A percentile compares a stretch with the other conserved stretches of the same genome.
These are phyloP conservation scores for Parambassis ranga DNA, from an alignment of 2,797 vertebrate genomes.

Conservation along the genomic window DNA sequence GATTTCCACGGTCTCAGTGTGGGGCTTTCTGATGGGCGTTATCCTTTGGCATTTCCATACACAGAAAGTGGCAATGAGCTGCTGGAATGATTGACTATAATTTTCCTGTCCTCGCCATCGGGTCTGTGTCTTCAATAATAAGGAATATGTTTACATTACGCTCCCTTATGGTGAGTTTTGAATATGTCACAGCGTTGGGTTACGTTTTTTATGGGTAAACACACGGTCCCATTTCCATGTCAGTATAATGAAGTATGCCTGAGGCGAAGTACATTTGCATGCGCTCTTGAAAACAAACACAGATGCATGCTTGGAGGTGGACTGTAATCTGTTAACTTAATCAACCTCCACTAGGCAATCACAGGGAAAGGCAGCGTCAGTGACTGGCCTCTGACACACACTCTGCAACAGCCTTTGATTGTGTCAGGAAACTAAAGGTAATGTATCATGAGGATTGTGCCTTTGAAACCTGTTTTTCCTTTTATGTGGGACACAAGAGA, in stretches of 20 bases:
- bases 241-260: conserved; percentile 9
- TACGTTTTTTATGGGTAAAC: conserved; percentile 18
- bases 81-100: conserved; percentile 45
- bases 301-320: background rate
- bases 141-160: conserved; percentile 19
- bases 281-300: conserved; percentile 20
- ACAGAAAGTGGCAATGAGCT: conserved; percentile 46
- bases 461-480: too few relatives aligned
- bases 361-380: background rate
- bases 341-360: background rate
- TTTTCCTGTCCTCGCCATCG: conserved; percentile 33
- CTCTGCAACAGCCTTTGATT: background rate
- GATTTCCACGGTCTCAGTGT: conserved; percentile 24
- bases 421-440: background rate
- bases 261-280: conserved; percentile 26
- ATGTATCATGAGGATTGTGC: too few relatives aligned
- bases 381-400: background rate
- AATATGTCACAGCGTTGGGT: conserved; percentile 16
- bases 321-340: conserved; percentile 10
- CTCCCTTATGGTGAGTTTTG: conserved; percentile 9
- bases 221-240: conserved; percentile 8
- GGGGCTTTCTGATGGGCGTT: conserved; percentile 31
- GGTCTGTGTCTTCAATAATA: conserved; percentile 16
- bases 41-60: conserved; percentile 68
- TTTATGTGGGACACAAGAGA: background rate